phyloP scores from a whole-genome alignment of 2,797 vertebrate genomes.

The Furcifer pardalis region DNA sequence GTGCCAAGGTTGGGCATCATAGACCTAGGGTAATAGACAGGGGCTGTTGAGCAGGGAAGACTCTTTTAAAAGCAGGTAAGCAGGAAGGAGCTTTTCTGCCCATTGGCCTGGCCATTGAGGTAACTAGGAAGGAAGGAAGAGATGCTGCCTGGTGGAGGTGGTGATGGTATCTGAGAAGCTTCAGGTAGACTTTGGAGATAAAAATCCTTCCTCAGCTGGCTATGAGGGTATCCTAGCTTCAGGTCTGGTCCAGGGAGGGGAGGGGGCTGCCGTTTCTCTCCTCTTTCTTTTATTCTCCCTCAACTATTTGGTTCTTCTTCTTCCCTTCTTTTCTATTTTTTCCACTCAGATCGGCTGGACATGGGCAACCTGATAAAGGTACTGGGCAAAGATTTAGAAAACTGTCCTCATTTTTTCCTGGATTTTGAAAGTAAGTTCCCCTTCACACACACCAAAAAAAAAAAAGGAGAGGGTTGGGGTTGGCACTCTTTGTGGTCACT shows the following conservation, averaged over 20 bases:
- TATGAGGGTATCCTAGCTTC: too few relatives aligned
- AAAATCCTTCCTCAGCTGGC: too few relatives aligned
- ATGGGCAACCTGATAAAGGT: constrained; percentile 99
- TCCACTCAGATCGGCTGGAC: constrained; percentile 89
- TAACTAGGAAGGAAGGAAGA: too few relatives aligned
- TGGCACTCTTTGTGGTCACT: constrained; percentile 45
- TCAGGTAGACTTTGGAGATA: too few relatives aligned
- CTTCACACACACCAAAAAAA: constrained; percentile 20
- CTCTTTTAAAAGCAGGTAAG: neutral
- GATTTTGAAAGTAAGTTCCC: constrained; percentile 97
- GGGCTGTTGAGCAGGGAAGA: neutral
- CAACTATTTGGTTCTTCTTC: constrained; percentile 22
- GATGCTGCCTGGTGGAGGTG: neutral
- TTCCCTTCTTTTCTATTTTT: constrained; percentile 80
- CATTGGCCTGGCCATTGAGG: too few relatives aligned
- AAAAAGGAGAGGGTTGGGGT: constrained; percentile 65
- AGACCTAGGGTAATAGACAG: too few relatives aligned
- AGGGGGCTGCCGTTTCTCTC: neutral
- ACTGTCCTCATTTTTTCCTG: constrained; percentile 99
- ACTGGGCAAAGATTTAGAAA: constrained; percentile 98
- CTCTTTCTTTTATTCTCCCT: fast-evolving
- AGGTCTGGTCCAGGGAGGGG: neutral
- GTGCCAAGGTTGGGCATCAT: too few relatives aligned
- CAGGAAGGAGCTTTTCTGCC: too few relatives aligned
- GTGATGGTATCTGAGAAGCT: neutral